Conservation (phyloP, 2,113 vertebrate species). For the Neodontobutis hainanensis region DNA sequence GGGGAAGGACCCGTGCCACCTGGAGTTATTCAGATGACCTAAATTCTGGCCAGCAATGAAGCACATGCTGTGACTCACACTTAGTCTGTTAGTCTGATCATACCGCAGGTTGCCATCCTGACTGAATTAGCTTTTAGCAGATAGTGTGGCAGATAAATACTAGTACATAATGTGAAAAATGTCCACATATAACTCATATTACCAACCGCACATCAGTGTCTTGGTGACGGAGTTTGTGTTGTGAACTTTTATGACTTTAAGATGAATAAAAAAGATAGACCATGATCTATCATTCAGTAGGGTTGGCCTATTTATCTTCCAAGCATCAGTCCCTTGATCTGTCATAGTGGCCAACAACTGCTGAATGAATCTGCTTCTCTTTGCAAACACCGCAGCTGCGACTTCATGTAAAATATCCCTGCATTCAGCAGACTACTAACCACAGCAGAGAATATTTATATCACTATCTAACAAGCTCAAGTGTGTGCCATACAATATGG, state of each 20-base stretch:
- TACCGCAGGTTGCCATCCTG: conserved; percentile 35
- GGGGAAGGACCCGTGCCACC: conserved; percentile 64
- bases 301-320: conserved; percentile 34
- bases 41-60: conserved; percentile 65
- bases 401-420: conserved; percentile 32
- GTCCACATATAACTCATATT: conserved; percentile 10
- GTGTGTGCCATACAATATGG: background rate
- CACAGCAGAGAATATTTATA: conserved; percentile 26
- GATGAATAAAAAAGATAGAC: conserved; percentile 33
- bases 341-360: conserved; percentile 26
- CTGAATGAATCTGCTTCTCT: conserved; percentile 34
- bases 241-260: conserved; percentile 40
- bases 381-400: conserved; percentile 49
- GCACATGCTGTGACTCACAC: conserved; percentile 72
- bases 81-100: conserved; percentile 65
- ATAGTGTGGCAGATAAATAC: conserved; percentile 9
- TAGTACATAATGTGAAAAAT: background rate
- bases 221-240: conserved; percentile 12
- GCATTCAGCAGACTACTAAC: conserved; percentile 45
- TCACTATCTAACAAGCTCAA: conserved; percentile 28
- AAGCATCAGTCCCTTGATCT: conserved; percentile 39
- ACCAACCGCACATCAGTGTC: conserved; percentile 24
- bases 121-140: conserved; percentile 18
- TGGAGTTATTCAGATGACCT: conserved; percentile 74
- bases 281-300: conserved; percentile 24